Percentiles rank a stretch among this genome's conserved stretches.
phyloP scores from a whole-genome alignment of 2,888 invertebrate species.

The Pomacea canaliculata region DNA sequence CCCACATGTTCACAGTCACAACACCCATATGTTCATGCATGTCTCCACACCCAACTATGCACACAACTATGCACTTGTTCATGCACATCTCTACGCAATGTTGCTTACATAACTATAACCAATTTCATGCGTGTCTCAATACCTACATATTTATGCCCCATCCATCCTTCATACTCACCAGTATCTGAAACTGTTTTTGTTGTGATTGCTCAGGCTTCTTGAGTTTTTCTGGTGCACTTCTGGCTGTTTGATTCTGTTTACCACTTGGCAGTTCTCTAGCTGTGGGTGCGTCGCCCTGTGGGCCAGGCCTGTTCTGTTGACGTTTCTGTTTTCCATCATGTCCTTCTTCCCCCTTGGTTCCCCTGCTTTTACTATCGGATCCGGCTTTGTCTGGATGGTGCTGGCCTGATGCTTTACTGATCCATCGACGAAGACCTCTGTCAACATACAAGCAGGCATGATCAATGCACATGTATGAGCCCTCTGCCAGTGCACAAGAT shows the following conservation, averaged over 20 bases:
- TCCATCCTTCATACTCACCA: neutral
- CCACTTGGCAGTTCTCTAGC: neutral
- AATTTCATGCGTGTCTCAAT: no score
- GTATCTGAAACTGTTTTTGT: conserved; percentile 9
- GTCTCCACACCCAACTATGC: neutral
- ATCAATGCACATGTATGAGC: no score
- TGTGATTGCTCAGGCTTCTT: conserved; percentile 3
- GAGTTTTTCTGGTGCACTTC: neutral
- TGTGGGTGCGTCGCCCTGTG: neutral
- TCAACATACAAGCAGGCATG: neutral
- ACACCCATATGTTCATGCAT: neutral
- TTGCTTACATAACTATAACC: no score
- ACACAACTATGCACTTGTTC: neutral
- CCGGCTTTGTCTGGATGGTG: neutral
- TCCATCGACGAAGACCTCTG: conserved; percentile 6
- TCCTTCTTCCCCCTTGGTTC: neutral
- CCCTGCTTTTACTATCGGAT: neutral
- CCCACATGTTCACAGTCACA: no score
- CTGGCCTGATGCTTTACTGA: neutral
- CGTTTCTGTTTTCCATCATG: neutral
- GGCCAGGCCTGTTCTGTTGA: conserved; percentile 7
- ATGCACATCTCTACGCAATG: neutral
- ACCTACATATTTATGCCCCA: no score
- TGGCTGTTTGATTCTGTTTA: neutral
- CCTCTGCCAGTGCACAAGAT: no score